Percentiles rank a stretch among this genome's conserved stretches.
phyloP scores from a whole-genome alignment of 1,140 invertebrate genomes.

The Drosophila mauritiana region DNA sequence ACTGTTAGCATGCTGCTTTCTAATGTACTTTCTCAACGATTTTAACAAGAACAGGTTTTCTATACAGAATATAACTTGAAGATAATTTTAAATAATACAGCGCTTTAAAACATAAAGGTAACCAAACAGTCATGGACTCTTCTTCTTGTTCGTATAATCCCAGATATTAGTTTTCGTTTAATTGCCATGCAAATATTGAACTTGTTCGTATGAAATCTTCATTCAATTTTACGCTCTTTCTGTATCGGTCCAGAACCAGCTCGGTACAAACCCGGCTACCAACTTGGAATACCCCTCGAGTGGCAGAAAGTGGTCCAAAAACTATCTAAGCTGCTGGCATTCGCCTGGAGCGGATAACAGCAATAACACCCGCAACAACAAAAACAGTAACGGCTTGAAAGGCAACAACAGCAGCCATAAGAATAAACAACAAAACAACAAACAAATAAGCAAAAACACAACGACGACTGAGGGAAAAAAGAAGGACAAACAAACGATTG shows the following conservation, averaged over 20 bases:
- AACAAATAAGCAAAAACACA: constrained; percentile 23
- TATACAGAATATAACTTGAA: no score
- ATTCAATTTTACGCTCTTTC: neutral
- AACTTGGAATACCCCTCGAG: constrained; percentile 13
- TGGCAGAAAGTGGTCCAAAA: constrained; percentile 10
- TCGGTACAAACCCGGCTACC: constrained; percentile 4
- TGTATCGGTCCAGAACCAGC: neutral
- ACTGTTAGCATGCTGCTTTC: no score
- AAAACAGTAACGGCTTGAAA: constrained; percentile 13
- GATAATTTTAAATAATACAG: no score
- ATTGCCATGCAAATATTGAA: neutral
- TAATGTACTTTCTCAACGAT: no score
- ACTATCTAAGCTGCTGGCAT: constrained; percentile 54
- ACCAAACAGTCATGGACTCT: neutral
- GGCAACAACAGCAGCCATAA: constrained; percentile 44
- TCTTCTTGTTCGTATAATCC: neutral
- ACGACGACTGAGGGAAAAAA: constrained; percentile 12
- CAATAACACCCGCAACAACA: constrained; percentile 67
- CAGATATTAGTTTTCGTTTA: neutral
- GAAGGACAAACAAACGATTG: constrained; percentile 76
- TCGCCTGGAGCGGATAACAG: constrained; percentile 69
- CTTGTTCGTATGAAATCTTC: neutral
- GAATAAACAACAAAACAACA: constrained; percentile 46
- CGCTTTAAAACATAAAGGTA: no score
- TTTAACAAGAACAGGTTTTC: no score